A percentile compares a stretch with the other conserved stretches of the same genome.
These are phyloP conservation scores for Dryas iulia DNA, from an alignment of 1,140 invertebrate species.

Conservation along the genomic window DNA sequence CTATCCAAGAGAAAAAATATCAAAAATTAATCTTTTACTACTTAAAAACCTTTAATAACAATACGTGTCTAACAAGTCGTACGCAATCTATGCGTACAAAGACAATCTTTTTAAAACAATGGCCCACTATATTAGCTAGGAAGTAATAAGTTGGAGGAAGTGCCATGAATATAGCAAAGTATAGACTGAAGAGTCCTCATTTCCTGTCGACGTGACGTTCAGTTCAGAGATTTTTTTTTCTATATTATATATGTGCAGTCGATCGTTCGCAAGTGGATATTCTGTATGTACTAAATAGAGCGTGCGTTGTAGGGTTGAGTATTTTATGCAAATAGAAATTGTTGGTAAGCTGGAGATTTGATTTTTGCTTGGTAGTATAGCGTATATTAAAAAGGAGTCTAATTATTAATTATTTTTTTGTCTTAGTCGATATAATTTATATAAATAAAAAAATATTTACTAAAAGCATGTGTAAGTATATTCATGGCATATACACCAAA, in stretches of 20 bases:
- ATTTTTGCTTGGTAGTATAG: background rate
- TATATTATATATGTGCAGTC: background rate
- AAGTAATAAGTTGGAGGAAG: conserved; percentile 19
- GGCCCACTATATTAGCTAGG: background rate
- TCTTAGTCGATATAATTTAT: no score
- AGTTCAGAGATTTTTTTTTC: background rate
- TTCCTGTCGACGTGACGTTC: conserved; percentile 9
- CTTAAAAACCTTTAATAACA: background rate
- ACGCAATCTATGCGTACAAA: background rate
- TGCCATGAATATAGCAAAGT: conserved; percentile 11
- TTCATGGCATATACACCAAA: no score
- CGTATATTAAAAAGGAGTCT: no score
- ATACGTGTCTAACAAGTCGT: background rate
- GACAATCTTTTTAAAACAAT: background rate
- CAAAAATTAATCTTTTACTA: background rate
- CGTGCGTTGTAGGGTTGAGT: background rate
- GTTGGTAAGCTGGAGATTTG: background rate
- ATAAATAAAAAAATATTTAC: no score
- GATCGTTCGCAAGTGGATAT: background rate
- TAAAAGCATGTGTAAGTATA: no score
- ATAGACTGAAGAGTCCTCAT: conserved; percentile 24
- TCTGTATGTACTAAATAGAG: background rate
- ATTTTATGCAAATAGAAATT: background rate
- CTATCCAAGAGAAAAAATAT: no score
- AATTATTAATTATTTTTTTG: no score